Base-by-base conservation (phyloP, 2,888 invertebrate genomes). In the Agriopis leucophaearia region DNA sequence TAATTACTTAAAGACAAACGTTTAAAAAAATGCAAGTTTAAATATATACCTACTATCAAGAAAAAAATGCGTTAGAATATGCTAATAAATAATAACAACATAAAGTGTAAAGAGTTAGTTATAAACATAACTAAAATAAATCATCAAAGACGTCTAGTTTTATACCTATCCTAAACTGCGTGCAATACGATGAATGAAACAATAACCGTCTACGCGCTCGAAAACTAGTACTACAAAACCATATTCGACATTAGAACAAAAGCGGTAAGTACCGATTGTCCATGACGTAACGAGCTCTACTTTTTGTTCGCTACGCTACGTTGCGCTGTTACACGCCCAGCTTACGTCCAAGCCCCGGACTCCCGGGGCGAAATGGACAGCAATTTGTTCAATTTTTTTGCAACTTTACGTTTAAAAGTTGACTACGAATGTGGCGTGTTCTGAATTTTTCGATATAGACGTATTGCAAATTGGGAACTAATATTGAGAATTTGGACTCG, bases 271-370 rank as follows among this genome's bases (percentile, higher is more conserved):
- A 60, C 59, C 64, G 65, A 64, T 66, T 42, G 55, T 56, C 64
- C 55, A 57, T 64, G 59, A 52, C 55, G 63, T 69, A 57, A 59
- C 65, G 45, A 52, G 44, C 38, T 52, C 27, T 42, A 8, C 42
- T 69, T 66, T 71, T n/a, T 57, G 69, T 67, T 67, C 69, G 65
- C 66, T 69, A 65, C 60, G 66, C 47, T 66, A 60, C 69, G 64
- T 59, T 68, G 65, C 69, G 64, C 62, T 68, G 65, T 67, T 69
- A 61, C 51, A 59, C 5, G 42, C 13, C 42, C 13, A 8, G 47
- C 12, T 16, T 38, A 16, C 16, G 16, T 38, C 47, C 38, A 38
- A 47, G 38, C 40, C 44, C 51, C 42, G 55, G 64, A 48, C 48
- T 61, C 45, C 38, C 51, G 45, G 55, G 64, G 52, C 52, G 64